Conservation (phyloP, 2,113 vertebrate genomes). For the Lagopus leucura region DNA sequence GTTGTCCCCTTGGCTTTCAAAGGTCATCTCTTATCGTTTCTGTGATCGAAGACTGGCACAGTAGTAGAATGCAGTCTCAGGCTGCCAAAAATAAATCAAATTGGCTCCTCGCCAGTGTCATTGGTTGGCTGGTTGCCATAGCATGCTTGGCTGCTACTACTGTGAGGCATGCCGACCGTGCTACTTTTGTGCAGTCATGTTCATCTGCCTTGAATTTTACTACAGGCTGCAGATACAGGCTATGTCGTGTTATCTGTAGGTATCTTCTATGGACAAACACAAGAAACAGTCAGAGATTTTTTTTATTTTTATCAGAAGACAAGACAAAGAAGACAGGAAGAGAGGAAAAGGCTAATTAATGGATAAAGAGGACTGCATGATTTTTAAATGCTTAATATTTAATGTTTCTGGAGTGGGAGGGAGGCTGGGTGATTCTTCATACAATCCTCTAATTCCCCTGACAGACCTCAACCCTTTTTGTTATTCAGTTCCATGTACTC, state of each 20-base stretch:
- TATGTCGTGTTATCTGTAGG: neutral
- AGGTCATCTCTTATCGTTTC: slow-evolving; percentile 23
- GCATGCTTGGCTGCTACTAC: slow-evolving; percentile 4
- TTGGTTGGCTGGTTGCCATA: slow-evolving; percentile 37
- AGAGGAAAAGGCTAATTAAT: neutral
- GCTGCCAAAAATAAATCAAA: slow-evolving; percentile 56
- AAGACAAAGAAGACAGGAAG: neutral
- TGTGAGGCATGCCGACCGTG: neutral
- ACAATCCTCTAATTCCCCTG: neutral
- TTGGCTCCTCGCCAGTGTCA: slow-evolving; percentile 40
- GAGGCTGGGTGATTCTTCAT: neutral
- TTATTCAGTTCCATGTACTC: neutral
- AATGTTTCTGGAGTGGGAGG: neutral
- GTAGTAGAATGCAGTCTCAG: neutral
- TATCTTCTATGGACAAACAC: neutral
- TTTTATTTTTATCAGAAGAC: neutral
- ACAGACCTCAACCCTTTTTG: neutral
- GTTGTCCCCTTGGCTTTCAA: slow-evolving; percentile 20
- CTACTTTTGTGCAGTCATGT: slow-evolving; percentile 2
- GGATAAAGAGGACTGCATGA: neutral
- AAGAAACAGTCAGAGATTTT: neutral
- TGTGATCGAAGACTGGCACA: slow-evolving; percentile 9
- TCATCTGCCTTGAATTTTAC: slow-evolving; percentile 53
- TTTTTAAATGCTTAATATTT: neutral
- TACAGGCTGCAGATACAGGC: neutral